Evolutionary conservation across 2,797 vertebrate species (phyloP), one percentile per base, ranked within the genome.

Genomic region (Selene dorsalis): DNA sequence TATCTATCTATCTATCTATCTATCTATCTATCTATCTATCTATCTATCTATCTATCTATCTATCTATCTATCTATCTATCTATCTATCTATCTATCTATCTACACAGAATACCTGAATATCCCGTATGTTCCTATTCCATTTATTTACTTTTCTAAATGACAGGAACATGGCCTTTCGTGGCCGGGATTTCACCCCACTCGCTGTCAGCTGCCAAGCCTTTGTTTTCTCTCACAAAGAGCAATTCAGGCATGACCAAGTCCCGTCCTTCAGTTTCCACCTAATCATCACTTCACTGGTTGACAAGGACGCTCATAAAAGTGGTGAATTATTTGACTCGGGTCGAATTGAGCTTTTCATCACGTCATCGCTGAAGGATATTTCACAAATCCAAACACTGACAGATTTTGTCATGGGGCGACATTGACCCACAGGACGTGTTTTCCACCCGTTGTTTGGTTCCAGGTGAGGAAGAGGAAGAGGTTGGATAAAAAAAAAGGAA

Each of bases 261-360:
- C 63, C 73, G 79, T 86, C 89, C 88, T 89, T 84, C 85, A 74
- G 65, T 87, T 79, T 75, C 77, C 80, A 88, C 77, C 87, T 85
- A 79, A 92, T 91, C 90, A 91, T 93, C 89, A 92, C 80, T 87
- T 90, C 85, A 59, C 68, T 32, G 71, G 66, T 59, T 87, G 92
- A 94, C 93, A 94, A 93, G 93, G 92, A 92, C 84, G 62, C 82
- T 63, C 85, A 84, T 90, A 90, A 93, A 92, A 85, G 69, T 39
- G 39, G 73, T 91, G 87, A 94, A 87, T 92, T 88, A 92, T 91
- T 85, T 87, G 79, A 81, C 85, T 87, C 20, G 0, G 80, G 77
- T 86, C 59, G 64, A 89, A 89, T 83, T 86, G 83, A 89, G 88
- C 90, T 88, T 85, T 93, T 87, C 66, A 68, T 88, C 84, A 88